Percentiles rank a stretch among this genome's conserved stretches.
These are phyloP conservation scores for Diogma glabrata DNA, from an alignment of 2,888 invertebrate genomes.

Conservation along the genomic window DNA sequence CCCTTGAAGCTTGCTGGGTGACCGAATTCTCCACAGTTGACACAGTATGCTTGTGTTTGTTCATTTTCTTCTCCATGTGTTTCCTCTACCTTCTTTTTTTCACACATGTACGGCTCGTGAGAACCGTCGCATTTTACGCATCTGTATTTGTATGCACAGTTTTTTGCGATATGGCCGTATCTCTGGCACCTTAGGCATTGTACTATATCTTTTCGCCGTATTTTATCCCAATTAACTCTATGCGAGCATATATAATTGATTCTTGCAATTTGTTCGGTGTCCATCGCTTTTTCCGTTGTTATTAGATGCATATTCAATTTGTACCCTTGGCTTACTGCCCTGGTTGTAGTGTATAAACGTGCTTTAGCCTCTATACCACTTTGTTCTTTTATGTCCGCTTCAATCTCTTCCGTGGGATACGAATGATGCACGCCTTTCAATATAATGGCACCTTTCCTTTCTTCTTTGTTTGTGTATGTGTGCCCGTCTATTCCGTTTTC, in stretches of 20 bases:
- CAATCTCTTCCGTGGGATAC: not conserved
- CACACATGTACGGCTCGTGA: not conserved
- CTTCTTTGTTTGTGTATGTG: not conserved
- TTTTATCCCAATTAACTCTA: not conserved
- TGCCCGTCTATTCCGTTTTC: not conserved
- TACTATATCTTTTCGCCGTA: too few species aligned
- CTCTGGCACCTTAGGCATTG: too few species aligned
- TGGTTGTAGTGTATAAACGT: not conserved
- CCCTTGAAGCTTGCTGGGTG: not conserved
- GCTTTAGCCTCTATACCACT: not conserved
- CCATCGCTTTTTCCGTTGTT: not conserved
- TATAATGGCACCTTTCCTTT: not conserved
- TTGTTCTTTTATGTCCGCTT: not conserved
- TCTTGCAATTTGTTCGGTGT: not conserved
- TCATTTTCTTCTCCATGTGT: too few species aligned
- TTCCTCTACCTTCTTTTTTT: not conserved
- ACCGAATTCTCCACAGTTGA: too few species aligned
- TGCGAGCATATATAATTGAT: not conserved
- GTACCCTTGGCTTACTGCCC: not conserved
- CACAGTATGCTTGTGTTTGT: too few species aligned
- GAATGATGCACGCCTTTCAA: not conserved
- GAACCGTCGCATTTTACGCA: not conserved
- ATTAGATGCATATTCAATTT: not conserved
- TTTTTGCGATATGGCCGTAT: too few species aligned
- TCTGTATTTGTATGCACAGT: not conserved